Percentiles rank a stretch among this genome's conserved stretches.
Evolutionary conservation across 1,140 invertebrate species (phyloP).

Genomic region (Ips typographus): DNA sequence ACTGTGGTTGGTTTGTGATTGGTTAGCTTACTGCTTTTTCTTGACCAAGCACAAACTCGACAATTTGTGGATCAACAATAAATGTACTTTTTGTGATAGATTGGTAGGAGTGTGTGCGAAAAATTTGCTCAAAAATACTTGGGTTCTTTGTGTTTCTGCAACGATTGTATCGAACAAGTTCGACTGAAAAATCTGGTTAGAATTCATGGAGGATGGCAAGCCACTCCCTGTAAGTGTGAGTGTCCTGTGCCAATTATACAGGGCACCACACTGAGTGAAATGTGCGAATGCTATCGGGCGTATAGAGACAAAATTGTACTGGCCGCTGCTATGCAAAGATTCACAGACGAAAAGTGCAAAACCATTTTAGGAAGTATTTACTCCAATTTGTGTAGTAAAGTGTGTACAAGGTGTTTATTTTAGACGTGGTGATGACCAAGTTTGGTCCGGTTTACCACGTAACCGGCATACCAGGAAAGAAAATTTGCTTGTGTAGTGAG

Average conservation of each 20-base stretch:
- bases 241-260: constrained; percentile 33
- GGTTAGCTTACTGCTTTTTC: background rate
- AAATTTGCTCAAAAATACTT: constrained; percentile 20
- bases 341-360: constrained; percentile 18
- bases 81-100: background rate
- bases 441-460: constrained; percentile 22
- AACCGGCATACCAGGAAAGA: background rate
- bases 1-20: background rate
- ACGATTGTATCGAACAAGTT: constrained; percentile 23
- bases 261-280: constrained; percentile 21
- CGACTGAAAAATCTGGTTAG: constrained; percentile 16
- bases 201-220: constrained; percentile 16
- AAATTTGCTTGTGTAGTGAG: constrained; percentile 24
- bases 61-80: background rate
- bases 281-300: constrained; percentile 33
- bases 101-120: constrained; percentile 20
- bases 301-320: constrained; percentile 29
- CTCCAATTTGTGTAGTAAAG: background rate
- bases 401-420: background rate
- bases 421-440: constrained; percentile 20
- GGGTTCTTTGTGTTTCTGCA: constrained; percentile 13
- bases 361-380: constrained; percentile 18
- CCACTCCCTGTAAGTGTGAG: constrained; percentile 3
- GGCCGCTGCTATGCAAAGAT: constrained; percentile 17
- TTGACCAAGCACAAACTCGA: background rate